These are phyloP conservation scores for Drosophila putrida DNA, from an alignment of 2,888 invertebrate species.

Conservation along the genomic window DNA sequence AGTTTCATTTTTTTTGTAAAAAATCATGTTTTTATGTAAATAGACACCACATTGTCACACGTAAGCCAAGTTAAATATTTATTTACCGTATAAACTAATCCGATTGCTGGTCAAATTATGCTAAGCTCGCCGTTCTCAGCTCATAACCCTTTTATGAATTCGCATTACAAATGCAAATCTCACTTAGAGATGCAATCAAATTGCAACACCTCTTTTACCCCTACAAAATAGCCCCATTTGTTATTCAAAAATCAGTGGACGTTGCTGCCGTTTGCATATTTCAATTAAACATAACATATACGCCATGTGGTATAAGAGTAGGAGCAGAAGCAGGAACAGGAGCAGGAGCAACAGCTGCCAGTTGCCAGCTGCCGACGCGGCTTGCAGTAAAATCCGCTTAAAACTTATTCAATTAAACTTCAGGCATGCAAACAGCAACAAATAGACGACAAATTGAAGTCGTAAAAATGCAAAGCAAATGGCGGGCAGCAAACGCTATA, in stretches of 20 bases:
- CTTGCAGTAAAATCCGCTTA: constrained; percentile 72
- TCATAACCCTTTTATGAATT: constrained; percentile 59
- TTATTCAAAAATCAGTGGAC: constrained; percentile 66
- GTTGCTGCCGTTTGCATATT: constrained; percentile 54
- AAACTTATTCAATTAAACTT: constrained; percentile 80
- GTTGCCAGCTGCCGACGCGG: constrained; percentile 29
- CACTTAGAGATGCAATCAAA: constrained; percentile 56
- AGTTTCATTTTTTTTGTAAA: no score
- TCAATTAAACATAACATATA: constrained; percentile 71
- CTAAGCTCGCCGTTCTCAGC: constrained; percentile 34
- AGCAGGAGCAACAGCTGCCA: constrained; percentile 15
- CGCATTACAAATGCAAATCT: constrained; percentile 72
- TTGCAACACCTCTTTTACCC: constrained; percentile 62
- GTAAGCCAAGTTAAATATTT: constrained; percentile 39
- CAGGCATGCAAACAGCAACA: constrained; percentile 46
- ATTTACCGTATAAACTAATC: constrained; percentile 22
- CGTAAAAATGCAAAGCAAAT: constrained; percentile 74
- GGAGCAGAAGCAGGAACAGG: background rate
- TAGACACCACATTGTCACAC: constrained; percentile 3
- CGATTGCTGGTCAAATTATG: constrained; percentile 47
- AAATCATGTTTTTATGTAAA: no score
- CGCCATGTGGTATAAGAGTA: constrained; percentile 37
- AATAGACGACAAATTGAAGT: constrained; percentile 67
- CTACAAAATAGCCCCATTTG: constrained; percentile 41
- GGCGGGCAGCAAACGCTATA: constrained; percentile 57